phyloP scores from a whole-genome alignment of 2,797 vertebrate genomes.

The Discoglossus pictus region DNA sequence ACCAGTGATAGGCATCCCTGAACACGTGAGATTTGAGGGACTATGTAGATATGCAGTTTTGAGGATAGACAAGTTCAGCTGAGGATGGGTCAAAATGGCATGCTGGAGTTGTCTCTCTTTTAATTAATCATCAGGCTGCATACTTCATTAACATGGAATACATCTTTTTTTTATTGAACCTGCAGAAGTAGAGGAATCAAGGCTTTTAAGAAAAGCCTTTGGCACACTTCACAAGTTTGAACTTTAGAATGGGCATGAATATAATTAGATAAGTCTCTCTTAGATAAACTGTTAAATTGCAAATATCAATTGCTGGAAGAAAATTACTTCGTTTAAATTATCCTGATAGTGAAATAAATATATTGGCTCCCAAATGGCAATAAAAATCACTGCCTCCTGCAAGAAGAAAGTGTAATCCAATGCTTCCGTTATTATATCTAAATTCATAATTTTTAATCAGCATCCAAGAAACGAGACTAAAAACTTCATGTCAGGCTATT shows the following conservation, averaged over 20 bases:
- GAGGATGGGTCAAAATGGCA: background rate
- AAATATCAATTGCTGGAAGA: conserved; percentile 32
- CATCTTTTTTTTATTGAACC: background rate
- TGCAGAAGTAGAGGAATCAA: background rate
- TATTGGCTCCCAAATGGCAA: conserved; percentile 1
- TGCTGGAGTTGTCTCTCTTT: conserved; percentile 6
- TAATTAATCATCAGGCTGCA: conserved; percentile 8
- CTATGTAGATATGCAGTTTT: too few relatives aligned
- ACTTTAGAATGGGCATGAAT: conserved; percentile 11
- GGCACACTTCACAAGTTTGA: conserved; percentile 9
- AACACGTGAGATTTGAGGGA: too few relatives aligned
- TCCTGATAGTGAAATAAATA: conserved; percentile 20
- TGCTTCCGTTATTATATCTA: background rate
- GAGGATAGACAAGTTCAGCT: too few relatives aligned
- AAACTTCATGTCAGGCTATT: too few relatives aligned
- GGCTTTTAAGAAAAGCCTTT: background rate
- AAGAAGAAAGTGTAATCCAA: background rate
- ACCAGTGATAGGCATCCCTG: too few relatives aligned
- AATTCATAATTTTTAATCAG: too few relatives aligned
- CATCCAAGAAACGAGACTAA: too few relatives aligned
- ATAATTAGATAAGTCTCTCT: conserved; percentile 26
- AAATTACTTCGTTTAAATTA: conserved; percentile 22
- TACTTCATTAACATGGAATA: background rate
- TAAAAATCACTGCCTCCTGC: background rate
- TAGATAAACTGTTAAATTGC: conserved; percentile 36